Percentiles rank a stretch among this genome's conserved stretches.
These are phyloP conservation scores for Atherinosoma microstoma DNA, from an alignment of 2,797 vertebrate species.

Conservation along the genomic window DNA sequence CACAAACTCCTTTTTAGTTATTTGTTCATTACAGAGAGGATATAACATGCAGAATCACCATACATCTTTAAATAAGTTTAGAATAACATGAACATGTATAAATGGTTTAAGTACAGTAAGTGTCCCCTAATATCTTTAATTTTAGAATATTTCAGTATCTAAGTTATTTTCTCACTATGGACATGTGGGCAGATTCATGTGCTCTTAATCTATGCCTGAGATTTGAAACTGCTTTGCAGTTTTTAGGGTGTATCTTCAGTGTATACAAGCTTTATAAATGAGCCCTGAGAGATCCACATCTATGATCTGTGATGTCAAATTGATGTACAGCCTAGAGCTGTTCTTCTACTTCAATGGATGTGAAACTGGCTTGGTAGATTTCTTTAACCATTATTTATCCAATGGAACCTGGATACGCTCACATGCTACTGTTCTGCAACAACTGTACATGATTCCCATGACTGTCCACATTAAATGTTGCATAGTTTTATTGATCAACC, in stretches of 20 bases:
- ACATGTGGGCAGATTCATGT: conserved; percentile 33
- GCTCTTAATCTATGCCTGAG: conserved; percentile 53
- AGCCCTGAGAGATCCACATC: conserved; percentile 71
- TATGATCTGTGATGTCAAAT: conserved; percentile 78
- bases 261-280: conserved; percentile 78
- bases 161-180: conserved; percentile 33
- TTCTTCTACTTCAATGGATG: conserved; percentile 76
- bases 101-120: conserved; percentile 29
- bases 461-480: conserved; percentile 21
- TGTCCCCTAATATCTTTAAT: conserved; percentile 8
- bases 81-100: conserved; percentile 34
- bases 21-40: neutral
- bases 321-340: conserved; percentile 78
- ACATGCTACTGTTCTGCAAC: conserved; percentile 23
- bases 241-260: conserved; percentile 68
- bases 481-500: conserved; percentile 35
- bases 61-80: conserved; percentile 16
- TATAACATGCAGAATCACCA: neutral
- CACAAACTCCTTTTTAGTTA: conserved; percentile 1
- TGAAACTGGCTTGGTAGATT: conserved; percentile 65
- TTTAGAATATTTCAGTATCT: conserved; percentile 33
- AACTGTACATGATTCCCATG: conserved; percentile 35
- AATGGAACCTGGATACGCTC: conserved; percentile 47
- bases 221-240: conserved; percentile 49
- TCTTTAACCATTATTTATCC: conserved; percentile 72